Conservation (phyloP, 2,113 vertebrate species). For the Ctenomys sociabilis region DNA sequence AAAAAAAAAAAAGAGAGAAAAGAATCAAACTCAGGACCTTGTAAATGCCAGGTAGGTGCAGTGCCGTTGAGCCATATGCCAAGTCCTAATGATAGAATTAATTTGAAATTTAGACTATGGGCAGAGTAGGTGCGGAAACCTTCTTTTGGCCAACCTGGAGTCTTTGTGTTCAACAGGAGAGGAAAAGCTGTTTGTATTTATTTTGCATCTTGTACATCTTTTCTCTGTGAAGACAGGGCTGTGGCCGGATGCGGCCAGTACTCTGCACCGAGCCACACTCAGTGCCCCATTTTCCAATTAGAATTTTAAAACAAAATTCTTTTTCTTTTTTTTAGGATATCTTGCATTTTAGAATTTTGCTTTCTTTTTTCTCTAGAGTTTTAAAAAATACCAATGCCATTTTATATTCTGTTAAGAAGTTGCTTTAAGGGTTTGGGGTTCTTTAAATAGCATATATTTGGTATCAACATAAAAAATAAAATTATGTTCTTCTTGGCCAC, state of each 20-base stretch:
- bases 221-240: not conserved
- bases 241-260: not conserved
- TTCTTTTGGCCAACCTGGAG: not conserved
- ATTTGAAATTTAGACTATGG: not conserved
- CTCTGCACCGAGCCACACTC: not conserved
- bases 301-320: not conserved
- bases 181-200: not conserved
- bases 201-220: not conserved
- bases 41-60: no score
- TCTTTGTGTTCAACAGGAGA: not conserved
- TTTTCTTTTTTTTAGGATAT: not conserved
- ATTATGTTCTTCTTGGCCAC: not conserved
- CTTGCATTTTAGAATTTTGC: not conserved
- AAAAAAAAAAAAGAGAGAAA: no score
- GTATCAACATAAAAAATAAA: slow-evolving; percentile 17
- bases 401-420: not conserved
- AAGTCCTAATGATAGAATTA: not conserved
- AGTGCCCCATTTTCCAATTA: not conserved
- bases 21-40: no score
- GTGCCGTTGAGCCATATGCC: no score
- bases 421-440: not conserved
- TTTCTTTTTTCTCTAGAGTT: not conserved
- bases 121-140: not conserved
- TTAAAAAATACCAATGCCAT: not conserved
- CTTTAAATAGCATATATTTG: not conserved